Conservation (phyloP, 2,113 vertebrate species). For the Gulo gulo region DNA sequence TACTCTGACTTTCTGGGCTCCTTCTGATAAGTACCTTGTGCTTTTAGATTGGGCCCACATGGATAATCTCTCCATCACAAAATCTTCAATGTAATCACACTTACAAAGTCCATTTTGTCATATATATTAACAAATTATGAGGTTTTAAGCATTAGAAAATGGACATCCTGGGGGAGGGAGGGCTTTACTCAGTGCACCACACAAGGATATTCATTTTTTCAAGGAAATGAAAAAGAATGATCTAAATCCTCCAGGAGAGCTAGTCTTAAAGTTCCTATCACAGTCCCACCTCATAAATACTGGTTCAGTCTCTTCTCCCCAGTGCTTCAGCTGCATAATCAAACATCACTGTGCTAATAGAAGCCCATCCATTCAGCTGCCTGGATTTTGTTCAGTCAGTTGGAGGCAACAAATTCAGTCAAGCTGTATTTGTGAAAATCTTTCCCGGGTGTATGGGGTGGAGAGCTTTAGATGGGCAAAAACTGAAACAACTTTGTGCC, state of each 20-base stretch:
- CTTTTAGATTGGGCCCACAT: neutral
- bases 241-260: constrained; percentile 33
- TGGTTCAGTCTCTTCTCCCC: neutral
- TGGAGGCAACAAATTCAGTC: neutral
- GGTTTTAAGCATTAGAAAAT: neutral
- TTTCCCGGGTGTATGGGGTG: neutral
- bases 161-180: neutral
- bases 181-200: neutral
- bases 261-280: constrained; percentile 33
- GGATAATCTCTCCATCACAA: neutral
- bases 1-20: neutral
- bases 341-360: neutral
- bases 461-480: neutral
- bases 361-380: neutral
- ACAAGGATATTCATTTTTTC: neutral
- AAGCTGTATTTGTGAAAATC: neutral
- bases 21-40: neutral
- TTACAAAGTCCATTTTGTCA: neutral
- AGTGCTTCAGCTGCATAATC: neutral
- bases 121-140: neutral
- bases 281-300: neutral
- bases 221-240: constrained; percentile 23
- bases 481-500: neutral
- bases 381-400: constrained; percentile 7
- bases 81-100: neutral